These are phyloP conservation scores for Thera obeliscata DNA, from an alignment of 2,888 invertebrate genomes.

Conservation along the genomic window DNA sequence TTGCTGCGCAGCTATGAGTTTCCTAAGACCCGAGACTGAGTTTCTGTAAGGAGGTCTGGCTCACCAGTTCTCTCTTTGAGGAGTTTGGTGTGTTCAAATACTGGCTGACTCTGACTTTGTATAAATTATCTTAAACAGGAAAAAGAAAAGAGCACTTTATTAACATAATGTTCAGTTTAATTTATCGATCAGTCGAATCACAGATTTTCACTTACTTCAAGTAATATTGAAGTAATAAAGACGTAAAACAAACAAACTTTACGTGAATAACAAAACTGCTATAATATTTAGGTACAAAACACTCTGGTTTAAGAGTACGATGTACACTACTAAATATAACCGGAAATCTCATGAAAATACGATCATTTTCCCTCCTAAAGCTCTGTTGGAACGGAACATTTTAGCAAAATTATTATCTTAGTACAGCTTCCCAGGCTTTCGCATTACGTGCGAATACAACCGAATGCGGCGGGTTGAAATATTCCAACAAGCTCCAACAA, in stretches of 20 bases:
- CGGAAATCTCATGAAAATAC: conserved; percentile 34
- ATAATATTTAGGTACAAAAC: not conserved
- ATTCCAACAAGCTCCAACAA: conserved; percentile 28
- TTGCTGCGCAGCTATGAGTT: too few species aligned
- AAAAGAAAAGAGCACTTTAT: too few species aligned
- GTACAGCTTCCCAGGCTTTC: conserved; percentile 31
- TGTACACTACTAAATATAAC: conserved; percentile 11
- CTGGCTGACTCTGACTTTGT: too few species aligned
- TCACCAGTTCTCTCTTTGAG: too few species aligned
- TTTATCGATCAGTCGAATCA: too few species aligned
- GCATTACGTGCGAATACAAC: conserved; percentile 31
- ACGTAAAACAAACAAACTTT: not conserved
- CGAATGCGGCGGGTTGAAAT: conserved; percentile 22
- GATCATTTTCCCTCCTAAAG: conserved; percentile 33
- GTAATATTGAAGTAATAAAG: not conserved
- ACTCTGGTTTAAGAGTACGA: conserved; percentile 4
- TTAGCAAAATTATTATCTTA: conserved; percentile 35
- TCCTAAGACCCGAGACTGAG: too few species aligned
- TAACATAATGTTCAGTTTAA: too few species aligned
- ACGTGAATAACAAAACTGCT: not conserved
- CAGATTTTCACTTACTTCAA: too few species aligned
- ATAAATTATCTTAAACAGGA: too few species aligned
- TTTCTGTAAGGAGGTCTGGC: too few species aligned
- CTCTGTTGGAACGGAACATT: conserved; percentile 31
- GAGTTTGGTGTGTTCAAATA: too few species aligned